Conservation (phyloP, 2,797 vertebrate genomes). For the Rhinatrema bivittatum region DNA sequence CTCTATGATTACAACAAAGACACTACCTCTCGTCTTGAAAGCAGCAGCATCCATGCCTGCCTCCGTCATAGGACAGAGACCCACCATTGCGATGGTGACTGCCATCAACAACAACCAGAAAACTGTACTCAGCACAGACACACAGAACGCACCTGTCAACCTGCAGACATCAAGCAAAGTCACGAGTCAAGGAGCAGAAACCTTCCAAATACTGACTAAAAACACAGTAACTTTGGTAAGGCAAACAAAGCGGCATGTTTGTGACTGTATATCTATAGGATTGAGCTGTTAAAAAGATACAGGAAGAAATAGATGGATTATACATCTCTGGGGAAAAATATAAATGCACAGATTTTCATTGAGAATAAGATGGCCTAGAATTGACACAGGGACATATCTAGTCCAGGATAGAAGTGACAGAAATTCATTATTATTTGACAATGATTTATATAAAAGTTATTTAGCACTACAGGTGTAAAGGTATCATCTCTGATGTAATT, state of each 20-base stretch:
- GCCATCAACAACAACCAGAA: constrained; percentile 82
- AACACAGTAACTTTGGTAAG: constrained; percentile 78
- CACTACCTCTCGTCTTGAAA: constrained; percentile 98
- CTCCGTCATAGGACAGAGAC: constrained; percentile 80
- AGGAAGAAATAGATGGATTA: no score
- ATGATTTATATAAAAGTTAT: no score
- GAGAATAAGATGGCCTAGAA: no score
- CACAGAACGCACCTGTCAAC: constrained; percentile 85
- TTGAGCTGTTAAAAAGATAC: no score
- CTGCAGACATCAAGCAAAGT: constrained; percentile 90
- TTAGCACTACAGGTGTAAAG: no score
- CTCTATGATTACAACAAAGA: constrained; percentile 94
- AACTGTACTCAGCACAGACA: constrained; percentile 77
- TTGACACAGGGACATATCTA: no score
- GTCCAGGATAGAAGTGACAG: no score
- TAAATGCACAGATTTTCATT: no score
- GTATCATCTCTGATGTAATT: no score
- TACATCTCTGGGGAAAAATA: no score
- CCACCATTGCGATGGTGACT: constrained; percentile 92
- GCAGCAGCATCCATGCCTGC: constrained; percentile 75
- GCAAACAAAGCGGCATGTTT: constrained; percentile 7
- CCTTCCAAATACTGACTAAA: constrained; percentile 82
- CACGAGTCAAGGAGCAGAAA: constrained; percentile 78
- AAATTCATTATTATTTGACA: no score
- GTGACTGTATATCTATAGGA: not conserved